Conservation (phyloP, 1,140 invertebrate species). For the Drosophila chauvacae region DNA sequence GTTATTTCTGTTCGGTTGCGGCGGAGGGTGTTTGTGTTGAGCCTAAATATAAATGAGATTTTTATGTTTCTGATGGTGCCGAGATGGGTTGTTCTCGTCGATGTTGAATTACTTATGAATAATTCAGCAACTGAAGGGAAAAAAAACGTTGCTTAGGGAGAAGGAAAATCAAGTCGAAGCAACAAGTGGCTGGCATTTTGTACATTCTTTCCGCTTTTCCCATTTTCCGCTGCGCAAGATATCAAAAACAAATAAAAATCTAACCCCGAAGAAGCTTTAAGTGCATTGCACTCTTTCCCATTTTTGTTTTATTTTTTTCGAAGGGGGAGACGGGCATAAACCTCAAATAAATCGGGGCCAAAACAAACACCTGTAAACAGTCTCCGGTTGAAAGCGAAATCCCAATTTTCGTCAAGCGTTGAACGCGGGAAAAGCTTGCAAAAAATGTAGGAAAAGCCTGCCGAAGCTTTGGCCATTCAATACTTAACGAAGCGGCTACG, state of each 20-base stretch:
- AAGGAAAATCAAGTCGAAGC: conserved; percentile 26
- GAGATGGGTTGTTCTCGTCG: conserved; percentile 2
- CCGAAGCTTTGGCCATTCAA: conserved; percentile 53
- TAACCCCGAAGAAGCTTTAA: conserved; percentile 19
- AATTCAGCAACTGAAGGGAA: conserved; percentile 29
- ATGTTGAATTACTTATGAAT: conserved; percentile 43
- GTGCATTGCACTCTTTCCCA: conserved; percentile 26
- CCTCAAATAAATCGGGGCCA: conserved; percentile 44
- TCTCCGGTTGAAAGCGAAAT: conserved; percentile 51
- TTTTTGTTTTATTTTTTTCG: neutral
- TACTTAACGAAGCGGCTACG: conserved; percentile 60
- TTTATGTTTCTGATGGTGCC: conserved; percentile 47
- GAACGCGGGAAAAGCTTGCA: conserved; percentile 61
- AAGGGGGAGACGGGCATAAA: conserved; percentile 12
- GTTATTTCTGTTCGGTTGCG: conserved; percentile 18
- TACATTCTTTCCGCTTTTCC: conserved; percentile 1
- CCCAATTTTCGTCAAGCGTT: conserved; percentile 45
- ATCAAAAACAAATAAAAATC: conserved; percentile 23
- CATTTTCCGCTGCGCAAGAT: conserved; percentile 4
- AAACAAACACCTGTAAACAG: conserved; percentile 81
- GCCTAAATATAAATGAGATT: conserved; percentile 59
- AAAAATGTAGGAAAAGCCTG: conserved; percentile 54
- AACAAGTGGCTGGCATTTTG: conserved; percentile 47
- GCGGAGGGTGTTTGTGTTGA: conserved; percentile 31
- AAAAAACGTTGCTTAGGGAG: conserved; percentile 18